A percentile compares a stretch with the other conserved stretches of the same genome.
Conservation (phyloP, 2,113 vertebrate species). For the Microcebus ravelobensis region DNA sequence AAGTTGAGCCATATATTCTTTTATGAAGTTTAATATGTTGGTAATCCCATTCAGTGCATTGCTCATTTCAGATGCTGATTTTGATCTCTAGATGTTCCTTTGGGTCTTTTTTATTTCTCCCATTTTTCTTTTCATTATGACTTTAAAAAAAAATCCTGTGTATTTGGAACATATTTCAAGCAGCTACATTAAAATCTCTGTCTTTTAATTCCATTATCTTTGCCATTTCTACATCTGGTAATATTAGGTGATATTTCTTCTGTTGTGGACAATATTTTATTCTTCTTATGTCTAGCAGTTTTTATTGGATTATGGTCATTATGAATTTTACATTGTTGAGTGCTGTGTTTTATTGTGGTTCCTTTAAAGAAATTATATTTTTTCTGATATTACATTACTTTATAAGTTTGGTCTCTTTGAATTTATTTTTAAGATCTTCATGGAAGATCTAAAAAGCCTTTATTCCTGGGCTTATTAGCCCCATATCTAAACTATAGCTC, state of each 20-base stretch:
- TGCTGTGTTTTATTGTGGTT: background rate
- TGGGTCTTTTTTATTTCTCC: too few relatives aligned
- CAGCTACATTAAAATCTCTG: background rate
- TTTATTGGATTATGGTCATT: background rate
- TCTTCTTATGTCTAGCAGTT: background rate
- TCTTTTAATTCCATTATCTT: background rate
- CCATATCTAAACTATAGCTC: background rate
- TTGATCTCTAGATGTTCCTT: too few relatives aligned
- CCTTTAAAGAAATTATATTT: background rate
- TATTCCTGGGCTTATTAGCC: background rate
- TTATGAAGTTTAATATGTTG: too few relatives aligned
- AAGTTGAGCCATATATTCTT: too few relatives aligned
- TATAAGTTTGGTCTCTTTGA: too few relatives aligned
- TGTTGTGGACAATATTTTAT: background rate
- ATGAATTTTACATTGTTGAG: background rate
- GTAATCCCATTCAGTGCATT: too few relatives aligned
- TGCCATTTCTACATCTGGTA: background rate
- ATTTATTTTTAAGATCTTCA: background rate
- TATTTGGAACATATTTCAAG: background rate
- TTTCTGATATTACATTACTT: background rate
- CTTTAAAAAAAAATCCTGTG: background rate
- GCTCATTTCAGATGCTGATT: too few relatives aligned
- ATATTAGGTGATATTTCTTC: background rate
- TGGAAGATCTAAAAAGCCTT: background rate
- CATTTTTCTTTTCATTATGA: background rate